phyloP scores from a whole-genome alignment of 2,113 vertebrate genomes.

The Chionis minor region DNA sequence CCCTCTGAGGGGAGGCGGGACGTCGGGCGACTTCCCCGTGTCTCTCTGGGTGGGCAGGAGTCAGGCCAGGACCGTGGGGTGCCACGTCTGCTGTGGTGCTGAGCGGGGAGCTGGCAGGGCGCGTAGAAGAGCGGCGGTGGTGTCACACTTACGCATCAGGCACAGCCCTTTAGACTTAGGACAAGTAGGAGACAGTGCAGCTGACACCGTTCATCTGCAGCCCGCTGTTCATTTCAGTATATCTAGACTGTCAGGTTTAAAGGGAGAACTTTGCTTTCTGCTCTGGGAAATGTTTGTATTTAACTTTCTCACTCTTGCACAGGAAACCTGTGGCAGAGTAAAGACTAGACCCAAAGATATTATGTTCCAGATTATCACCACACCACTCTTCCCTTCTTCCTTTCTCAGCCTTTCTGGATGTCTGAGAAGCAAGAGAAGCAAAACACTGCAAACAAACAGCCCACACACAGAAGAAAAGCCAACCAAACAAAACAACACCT shows the following conservation, averaged over 20 bases:
- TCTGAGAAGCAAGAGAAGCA: neutral
- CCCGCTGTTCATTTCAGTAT: neutral
- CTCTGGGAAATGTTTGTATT: neutral
- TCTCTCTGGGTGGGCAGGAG: neutral
- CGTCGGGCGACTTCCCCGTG: rapidly evolving
- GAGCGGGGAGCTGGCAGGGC: neutral
- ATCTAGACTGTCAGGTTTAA: neutral
- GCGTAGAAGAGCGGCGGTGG: rapidly evolving
- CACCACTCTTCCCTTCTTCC: neutral
- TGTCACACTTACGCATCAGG: rapidly evolving
- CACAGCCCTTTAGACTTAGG: neutral
- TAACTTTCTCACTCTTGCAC: neutral
- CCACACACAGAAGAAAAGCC: rapidly evolving
- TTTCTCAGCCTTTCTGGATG: neutral
- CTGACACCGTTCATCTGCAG: rapidly evolving
- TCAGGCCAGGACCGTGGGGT: rapidly evolving
- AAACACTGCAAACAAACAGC: neutral
- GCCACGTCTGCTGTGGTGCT: neutral
- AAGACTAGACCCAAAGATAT: neutral
- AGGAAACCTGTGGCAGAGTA: neutral
- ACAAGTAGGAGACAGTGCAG: neutral
- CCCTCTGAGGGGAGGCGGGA: neutral
- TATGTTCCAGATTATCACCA: neutral
- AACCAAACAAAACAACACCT: neutral
- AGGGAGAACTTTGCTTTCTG: neutral